phyloP scores from a whole-genome alignment of 1,140 invertebrate genomes.

The Achroia grisella region DNA sequence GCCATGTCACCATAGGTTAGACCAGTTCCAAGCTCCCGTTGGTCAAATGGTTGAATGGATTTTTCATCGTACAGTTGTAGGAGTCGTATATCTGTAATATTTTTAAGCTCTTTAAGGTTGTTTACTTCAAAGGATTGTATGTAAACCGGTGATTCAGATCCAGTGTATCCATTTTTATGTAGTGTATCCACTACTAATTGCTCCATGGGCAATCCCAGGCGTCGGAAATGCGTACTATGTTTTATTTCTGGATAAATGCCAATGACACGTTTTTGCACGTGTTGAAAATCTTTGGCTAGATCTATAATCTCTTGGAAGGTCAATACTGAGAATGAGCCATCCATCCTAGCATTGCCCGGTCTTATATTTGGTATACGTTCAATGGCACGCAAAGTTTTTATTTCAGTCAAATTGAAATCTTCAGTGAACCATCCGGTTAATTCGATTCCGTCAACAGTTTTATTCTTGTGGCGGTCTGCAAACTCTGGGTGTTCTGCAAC shows the following conservation, averaged over 20 bases:
- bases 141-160: slow-evolving; percentile 31
- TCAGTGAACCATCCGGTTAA: slow-evolving; percentile 56
- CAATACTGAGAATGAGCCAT: slow-evolving; percentile 39
- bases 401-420: slow-evolving; percentile 59
- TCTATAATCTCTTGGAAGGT: slow-evolving; percentile 62
- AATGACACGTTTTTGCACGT: slow-evolving; percentile 45
- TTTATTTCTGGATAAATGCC: slow-evolving; percentile 65
- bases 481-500: slow-evolving; percentile 39
- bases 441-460: slow-evolving; percentile 36
- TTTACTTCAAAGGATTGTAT: slow-evolving; percentile 61
- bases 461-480: slow-evolving; percentile 27
- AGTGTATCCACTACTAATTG: slow-evolving; percentile 38
- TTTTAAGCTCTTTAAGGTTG: slow-evolving; percentile 53
- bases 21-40: slow-evolving; percentile 24
- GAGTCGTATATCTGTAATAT: slow-evolving; percentile 42
- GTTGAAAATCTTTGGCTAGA: slow-evolving; percentile 45
- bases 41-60: slow-evolving; percentile 36
- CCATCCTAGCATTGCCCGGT: slow-evolving; percentile 47
- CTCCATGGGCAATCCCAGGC: slow-evolving; percentile 48
- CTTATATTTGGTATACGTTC: slow-evolving; percentile 46
- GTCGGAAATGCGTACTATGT: slow-evolving; percentile 44
- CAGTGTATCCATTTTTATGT: slow-evolving; percentile 44
- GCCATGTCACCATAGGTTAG: slow-evolving; percentile 51
- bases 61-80: slow-evolving; percentile 39
- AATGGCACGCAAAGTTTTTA: slow-evolving; percentile 46